These are phyloP conservation scores for Xiphorhynchus elegans DNA, from an alignment of 2,113 vertebrate genomes.

Conservation along the genomic window DNA sequence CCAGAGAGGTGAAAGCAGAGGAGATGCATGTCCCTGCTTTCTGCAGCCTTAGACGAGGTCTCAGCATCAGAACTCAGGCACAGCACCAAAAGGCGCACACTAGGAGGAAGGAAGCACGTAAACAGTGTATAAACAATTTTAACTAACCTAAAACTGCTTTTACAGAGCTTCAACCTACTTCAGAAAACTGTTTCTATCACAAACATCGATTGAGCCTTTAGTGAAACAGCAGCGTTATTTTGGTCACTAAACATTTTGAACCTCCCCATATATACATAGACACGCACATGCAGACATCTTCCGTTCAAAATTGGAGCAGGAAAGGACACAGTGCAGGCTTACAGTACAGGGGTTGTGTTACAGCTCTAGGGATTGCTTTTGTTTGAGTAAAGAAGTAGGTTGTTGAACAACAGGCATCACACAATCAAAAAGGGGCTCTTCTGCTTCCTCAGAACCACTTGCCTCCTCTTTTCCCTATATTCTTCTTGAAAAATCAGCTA, in stretches of 20 bases:
- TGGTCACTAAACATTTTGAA: neutral
- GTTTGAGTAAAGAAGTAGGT: neutral
- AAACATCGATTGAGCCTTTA: neutral
- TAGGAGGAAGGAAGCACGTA: neutral
- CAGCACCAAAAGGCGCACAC: neutral
- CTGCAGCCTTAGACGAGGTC: too few species aligned
- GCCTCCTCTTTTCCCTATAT: neutral
- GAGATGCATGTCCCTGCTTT: rapidly evolving
- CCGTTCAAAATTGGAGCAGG: neutral
- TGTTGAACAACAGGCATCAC: neutral
- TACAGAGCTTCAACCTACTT: neutral
- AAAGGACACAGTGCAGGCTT: neutral
- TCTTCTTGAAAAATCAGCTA: neutral
- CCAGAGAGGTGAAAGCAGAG: neutral
- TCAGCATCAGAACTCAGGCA: rapidly evolving
- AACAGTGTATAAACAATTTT: neutral
- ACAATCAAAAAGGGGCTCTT: neutral
- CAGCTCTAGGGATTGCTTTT: neutral
- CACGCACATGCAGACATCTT: neutral
- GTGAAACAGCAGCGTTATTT: neutral
- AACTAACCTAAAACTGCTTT: neutral
- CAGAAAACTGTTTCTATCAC: neutral
- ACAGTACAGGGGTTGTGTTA: neutral
- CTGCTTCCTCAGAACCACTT: neutral
- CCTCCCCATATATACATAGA: neutral